phyloP scores from a whole-genome alignment of 2,888 invertebrate species.

The Meganola albula region DNA sequence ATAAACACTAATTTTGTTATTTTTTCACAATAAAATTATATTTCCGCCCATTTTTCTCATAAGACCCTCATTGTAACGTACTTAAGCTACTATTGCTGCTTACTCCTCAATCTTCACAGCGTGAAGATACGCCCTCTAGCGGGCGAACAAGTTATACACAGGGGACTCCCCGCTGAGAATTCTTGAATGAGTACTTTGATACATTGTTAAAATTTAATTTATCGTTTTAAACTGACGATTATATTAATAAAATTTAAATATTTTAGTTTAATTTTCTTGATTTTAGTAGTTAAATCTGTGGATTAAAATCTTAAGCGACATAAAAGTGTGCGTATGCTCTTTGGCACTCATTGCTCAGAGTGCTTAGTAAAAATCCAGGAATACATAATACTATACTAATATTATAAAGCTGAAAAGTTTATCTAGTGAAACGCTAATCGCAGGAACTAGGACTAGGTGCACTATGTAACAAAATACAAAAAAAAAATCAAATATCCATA shows the following conservation, averaged over 20 bases:
- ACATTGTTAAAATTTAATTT: constrained; percentile 56
- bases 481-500: too few relatives aligned
- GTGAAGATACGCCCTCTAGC: constrained; percentile 38
- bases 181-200: constrained; percentile 43
- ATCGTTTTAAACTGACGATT: constrained; percentile 42
- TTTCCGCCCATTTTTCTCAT: constrained; percentile 41
- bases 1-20: constrained; percentile 18
- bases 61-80: constrained; percentile 30
- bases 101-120: constrained; percentile 49
- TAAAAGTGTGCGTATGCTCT: too few relatives aligned
- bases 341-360: too few relatives aligned
- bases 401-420: too few relatives aligned
- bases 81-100: constrained; percentile 21
- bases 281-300: too few relatives aligned
- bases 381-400: too few relatives aligned
- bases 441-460: too few relatives aligned
- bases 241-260: constrained; percentile 29
- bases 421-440: too few relatives aligned
- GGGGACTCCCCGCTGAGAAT: constrained; percentile 45
- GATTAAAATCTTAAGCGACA: too few relatives aligned
- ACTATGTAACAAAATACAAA: too few relatives aligned
- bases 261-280: too few relatives aligned
- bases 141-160: constrained; percentile 13
- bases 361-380: too few relatives aligned
- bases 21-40: constrained; percentile 14